Evolutionary conservation across 2,113 vertebrate genomes (phyloP).

Genomic region (Misgurnus mizolepis): DNA sequence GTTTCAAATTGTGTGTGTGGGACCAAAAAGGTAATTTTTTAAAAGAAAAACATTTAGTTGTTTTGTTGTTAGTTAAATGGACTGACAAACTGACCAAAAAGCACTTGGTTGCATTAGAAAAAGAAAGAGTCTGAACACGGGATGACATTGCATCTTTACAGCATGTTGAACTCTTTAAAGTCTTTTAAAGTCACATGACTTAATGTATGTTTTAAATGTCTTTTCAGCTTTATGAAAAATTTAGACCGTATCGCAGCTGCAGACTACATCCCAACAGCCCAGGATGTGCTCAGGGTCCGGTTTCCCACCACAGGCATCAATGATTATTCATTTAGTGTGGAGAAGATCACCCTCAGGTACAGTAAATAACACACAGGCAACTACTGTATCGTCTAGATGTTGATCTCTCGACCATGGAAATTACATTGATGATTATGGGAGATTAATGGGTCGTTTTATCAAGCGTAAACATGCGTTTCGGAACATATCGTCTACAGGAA

Average conservation of each 20-base stretch:
- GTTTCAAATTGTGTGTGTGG: neutral
- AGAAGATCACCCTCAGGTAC: conserved; percentile 84
- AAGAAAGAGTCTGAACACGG: too few species aligned
- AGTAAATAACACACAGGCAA: neutral
- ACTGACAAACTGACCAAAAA: too few species aligned
- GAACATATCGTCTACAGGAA: neutral
- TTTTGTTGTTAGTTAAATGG: too few species aligned
- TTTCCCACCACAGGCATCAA: conserved; percentile 90
- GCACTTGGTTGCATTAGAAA: too few species aligned
- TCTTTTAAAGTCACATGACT: neutral
- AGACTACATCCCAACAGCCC: conserved; percentile 80
- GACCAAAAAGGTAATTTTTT: too few species aligned
- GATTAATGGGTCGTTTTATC: neutral
- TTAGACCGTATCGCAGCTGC: conserved; percentile 79
- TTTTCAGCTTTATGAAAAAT: conserved; percentile 79
- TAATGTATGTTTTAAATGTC: neutral
- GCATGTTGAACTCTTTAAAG: neutral
- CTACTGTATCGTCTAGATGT: neutral
- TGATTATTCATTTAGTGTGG: conserved; percentile 84
- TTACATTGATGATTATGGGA: neutral
- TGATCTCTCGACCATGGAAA: neutral
- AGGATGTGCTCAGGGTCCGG: conserved; percentile 87
- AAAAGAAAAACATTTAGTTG: too few species aligned
- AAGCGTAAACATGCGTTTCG: neutral
- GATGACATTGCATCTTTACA: neutral